Base-by-base conservation (phyloP, 1,140 invertebrate species). In the Tribolium madens region DNA sequence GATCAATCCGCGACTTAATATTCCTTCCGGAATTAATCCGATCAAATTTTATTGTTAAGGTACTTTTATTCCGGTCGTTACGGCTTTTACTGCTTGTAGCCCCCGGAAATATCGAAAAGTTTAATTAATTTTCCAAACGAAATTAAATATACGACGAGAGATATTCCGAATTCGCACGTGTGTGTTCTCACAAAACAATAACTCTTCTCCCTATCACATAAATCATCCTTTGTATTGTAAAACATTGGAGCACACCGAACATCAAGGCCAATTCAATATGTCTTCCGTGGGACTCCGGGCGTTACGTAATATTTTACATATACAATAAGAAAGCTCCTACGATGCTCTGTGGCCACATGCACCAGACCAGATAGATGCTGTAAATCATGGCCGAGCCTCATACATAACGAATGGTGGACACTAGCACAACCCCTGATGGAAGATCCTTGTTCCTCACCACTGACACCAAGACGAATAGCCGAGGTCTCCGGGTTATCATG, bases 401-500 rank as follows among this genome's bases (percentile, higher is more conserved):
- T 70, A 71, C 68, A 68, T 78, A 78, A 78, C 69, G 60, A 52
- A 78, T 78, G 52, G 68, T 75, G 73, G 68, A 73, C 77, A 72
- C 15, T 78, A 57, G 42, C 53, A 14, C 73, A 57, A 69, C 33
- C 69, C 74, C 77, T 76, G 77, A 78, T 78, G 77, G 77, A 78
- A 78, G 77, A 74, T 69, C 69, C 79, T 78, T 78, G 75, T 78
- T 80, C 77, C 76, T 53, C 69, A 73, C 60, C 50, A 73, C 77
- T 73, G 75, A 76, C 77, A 77, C 73, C 64, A 78, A 78, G 79
- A 80, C 77, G 75, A 80, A 80, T 80, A 73, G 76, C 52, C 52
- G 6, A 78, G 79, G 79, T 80, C 79, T 77, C 78, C 47, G 73
- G 79, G 79, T 80, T 78, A 80, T 80, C 75, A 80, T 80, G 76